phyloP scores from a whole-genome alignment of 2,888 invertebrate genomes.

The Euzophera pinguis region DNA sequence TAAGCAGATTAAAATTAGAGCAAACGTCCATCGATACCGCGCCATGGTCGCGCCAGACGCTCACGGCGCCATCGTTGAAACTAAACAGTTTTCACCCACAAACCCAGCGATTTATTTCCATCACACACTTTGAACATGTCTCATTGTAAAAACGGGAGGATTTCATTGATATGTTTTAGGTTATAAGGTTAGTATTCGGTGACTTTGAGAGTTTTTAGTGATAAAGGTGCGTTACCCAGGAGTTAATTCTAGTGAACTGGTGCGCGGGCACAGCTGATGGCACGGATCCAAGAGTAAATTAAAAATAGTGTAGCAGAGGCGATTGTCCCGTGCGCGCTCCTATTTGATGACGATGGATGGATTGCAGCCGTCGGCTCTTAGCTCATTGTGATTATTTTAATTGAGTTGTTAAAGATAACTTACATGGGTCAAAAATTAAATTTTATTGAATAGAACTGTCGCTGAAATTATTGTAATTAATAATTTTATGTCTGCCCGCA shows the following conservation, averaged over 20 bases:
- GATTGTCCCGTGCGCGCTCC: conserved; percentile 61
- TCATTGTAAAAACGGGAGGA: conserved; percentile 45
- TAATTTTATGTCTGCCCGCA: no score
- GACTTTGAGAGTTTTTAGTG: conserved; percentile 43
- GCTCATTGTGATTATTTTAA: conserved; percentile 19
- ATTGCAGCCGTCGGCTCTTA: conserved; percentile 41
- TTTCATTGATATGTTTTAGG: conserved; percentile 58
- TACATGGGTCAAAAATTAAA: no score
- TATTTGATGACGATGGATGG: conserved; percentile 56
- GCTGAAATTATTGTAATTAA: no score
- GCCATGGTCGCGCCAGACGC: conserved; percentile 67
- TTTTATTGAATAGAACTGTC: no score
- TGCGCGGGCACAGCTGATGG: conserved; percentile 77
- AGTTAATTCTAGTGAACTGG: conserved; percentile 83
- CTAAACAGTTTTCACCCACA: conserved; percentile 50
- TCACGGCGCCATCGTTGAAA: conserved; percentile 74
- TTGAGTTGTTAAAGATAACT: background rate
- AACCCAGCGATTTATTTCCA: conserved; percentile 57
- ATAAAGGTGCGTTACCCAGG: conserved; percentile 63
- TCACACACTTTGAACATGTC: conserved; percentile 42
- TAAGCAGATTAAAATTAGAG: conserved; percentile 70
- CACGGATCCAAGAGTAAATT: conserved; percentile 65
- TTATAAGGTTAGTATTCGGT: conserved; percentile 37
- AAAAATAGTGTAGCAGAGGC: conserved; percentile 74
- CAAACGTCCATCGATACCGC: conserved; percentile 67